Percentiles rank a stretch among this genome's conserved stretches.
phyloP scores from a whole-genome alignment of 2,888 invertebrate genomes.

The Agonopterix subpropinquella region DNA sequence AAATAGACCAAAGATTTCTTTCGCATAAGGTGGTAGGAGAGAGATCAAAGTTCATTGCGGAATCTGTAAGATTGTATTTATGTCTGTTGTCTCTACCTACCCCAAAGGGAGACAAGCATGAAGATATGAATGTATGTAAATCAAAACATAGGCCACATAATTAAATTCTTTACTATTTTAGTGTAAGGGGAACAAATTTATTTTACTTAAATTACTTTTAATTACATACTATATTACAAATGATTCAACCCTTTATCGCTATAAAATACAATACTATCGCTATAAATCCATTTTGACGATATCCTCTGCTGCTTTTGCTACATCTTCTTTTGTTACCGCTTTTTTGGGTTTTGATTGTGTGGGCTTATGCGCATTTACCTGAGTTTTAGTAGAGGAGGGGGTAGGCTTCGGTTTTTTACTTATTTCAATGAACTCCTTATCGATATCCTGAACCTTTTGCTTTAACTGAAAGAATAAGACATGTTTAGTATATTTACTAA shows the following conservation, averaged over 20 bases:
- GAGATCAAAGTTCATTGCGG: too few species aligned
- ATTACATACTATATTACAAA: too few species aligned
- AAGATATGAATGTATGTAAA: too few species aligned
- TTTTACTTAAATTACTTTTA: too few species aligned
- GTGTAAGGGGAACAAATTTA: too few species aligned
- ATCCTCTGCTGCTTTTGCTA: conserved; percentile 42
- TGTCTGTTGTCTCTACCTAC: too few species aligned
- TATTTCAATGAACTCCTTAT: conserved; percentile 57
- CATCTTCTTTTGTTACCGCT: conserved; percentile 51
- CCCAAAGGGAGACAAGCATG: too few species aligned
- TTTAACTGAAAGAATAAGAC: conserved; percentile 45
- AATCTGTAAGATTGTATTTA: too few species aligned
- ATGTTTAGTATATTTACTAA: not conserved
- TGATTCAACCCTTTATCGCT: not conserved
- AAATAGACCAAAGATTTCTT: too few species aligned
- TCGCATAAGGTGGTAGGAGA: too few species aligned
- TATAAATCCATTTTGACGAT: conserved; percentile 63
- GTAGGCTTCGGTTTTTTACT: conserved; percentile 38
- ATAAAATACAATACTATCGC: not conserved
- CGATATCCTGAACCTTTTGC: conserved; percentile 59
- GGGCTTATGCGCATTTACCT: conserved; percentile 17
- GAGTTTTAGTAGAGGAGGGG: conserved; percentile 16
- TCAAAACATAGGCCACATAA: too few species aligned
- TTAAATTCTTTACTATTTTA: too few species aligned
- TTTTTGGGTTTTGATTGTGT: conserved; percentile 32